Evolutionary conservation across 30 jellyfish, hydroid and myxozoan genomes (phyloP).

Genomic region (Euphysa ruthae): DNA sequence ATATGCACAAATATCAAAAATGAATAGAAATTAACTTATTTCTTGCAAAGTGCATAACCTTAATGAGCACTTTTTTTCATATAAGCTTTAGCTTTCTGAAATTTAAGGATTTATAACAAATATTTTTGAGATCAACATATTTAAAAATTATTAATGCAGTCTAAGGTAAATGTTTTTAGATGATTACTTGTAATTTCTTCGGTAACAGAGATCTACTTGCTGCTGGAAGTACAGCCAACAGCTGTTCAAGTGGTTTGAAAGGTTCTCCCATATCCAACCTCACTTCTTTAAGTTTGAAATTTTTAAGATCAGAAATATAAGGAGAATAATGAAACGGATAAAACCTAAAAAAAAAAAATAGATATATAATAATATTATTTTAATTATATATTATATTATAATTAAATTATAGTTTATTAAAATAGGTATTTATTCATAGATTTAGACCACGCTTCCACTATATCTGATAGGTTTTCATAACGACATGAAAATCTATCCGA

Average conservation of each 20-base stretch:
- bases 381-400: background rate
- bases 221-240: slow-evolving; percentile 85
- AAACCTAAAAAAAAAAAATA: slow-evolving; percentile 39
- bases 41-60: no score
- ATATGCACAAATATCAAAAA: no score
- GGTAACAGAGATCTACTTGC: slow-evolving; percentile 77
- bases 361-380: background rate
- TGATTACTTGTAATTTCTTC: slow-evolving; percentile 77
- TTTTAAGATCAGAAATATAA: slow-evolving; percentile 62
- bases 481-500: no score
- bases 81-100: no score
- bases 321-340: slow-evolving; percentile 96
- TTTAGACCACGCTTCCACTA: no score
- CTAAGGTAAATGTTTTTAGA: no score
- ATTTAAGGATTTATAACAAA: no score
- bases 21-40: no score
- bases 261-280: slow-evolving; percentile 64
- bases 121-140: background rate
- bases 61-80: no score
- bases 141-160: background rate
- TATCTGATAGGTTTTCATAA: no score
- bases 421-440: no score
- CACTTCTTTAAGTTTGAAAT: slow-evolving; percentile 27
- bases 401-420: background rate
- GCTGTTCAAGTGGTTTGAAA: slow-evolving; percentile 86